Conservation (phyloP, 2,888 invertebrate species). For the Endomychus coccineus region DNA sequence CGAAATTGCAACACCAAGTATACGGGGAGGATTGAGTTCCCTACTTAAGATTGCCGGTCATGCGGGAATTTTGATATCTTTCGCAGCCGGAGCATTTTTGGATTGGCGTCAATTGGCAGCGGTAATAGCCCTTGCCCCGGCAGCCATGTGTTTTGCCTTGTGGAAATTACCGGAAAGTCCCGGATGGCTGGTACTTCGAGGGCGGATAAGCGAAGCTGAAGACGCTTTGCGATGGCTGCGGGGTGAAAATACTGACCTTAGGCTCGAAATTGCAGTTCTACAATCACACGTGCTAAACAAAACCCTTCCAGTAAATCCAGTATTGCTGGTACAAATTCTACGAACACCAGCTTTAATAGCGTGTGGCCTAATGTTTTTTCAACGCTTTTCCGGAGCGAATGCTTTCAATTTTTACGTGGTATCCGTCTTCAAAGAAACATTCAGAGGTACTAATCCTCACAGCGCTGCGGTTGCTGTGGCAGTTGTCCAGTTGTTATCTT, state of each 20-base stretch:
- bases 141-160: conserved; percentile 67
- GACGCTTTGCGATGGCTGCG: conserved; percentile 72
- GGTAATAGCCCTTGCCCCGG: conserved; percentile 69
- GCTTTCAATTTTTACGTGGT: conserved; percentile 82
- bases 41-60: conserved; percentile 80
- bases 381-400: conserved; percentile 76
- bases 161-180: conserved; percentile 85
- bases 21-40: conserved; percentile 80
- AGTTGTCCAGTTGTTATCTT: conserved; percentile 76
- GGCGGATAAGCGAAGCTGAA: conserved; percentile 67
- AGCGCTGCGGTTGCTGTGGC: conserved; percentile 80
- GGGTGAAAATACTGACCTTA: conserved; percentile 68
- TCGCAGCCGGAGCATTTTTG: conserved; percentile 73
- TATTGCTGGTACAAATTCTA: conserved; percentile 40
- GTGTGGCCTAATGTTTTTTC: conserved; percentile 84
- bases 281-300: conserved; percentile 57
- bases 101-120: conserved; percentile 81
- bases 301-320: conserved; percentile 30
- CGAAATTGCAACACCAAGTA: conserved; percentile 81
- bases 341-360: conserved; percentile 72
- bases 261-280: conserved; percentile 64
- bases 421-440: conserved; percentile 77
- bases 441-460: conserved; percentile 73
- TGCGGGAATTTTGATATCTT: conserved; percentile 76
- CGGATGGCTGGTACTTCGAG: conserved; percentile 70